Base-by-base conservation (phyloP, 2,113 vertebrate genomes). In the Cephalopholis sonnerati region DNA sequence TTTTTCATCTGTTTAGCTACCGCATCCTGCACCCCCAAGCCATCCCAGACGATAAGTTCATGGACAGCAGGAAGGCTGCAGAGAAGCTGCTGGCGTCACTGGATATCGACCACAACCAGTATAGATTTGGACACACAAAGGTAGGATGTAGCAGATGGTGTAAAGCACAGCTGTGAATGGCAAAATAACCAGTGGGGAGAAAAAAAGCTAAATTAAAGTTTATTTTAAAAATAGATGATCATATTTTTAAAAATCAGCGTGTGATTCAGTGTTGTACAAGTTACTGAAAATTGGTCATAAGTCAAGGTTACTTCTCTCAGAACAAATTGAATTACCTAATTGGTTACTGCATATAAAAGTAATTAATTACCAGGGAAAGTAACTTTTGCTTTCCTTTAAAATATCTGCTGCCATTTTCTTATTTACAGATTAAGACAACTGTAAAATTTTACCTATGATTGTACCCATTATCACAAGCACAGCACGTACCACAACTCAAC, bases 41-140 rank as follows among this genome's bases (percentile, higher is more conserved):
- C 74, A 97, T 99, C 89, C 98, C 98, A 1, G 97, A 99, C 0
- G 97, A 98, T 84, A 97, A 94, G 87, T 99, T 98, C 87, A 90
- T 99, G 92, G 97, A 99, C 89, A 97, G 98, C 93, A 97, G 96
- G 90, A 97, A 97, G 88, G 96, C 95, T 79, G 93, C 96, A 4
- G 97, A 97, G 91, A 96, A 96, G 86, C 91, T 97, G 59, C 89
- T 97, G 86, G 76, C 87, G 39, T 96, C 95, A 0, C 82, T 97
- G 74, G 96, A 96, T 55, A 93, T 97, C 0, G 95, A 97, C 85
- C 95, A 96, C 85, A 93, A 71, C 62, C 96, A 97, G 89, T 97
- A 97, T 76, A 95, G 90, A 90, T 97, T 97, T 82, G 96, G 97
- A 73, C 96, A 96, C 88, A 97, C 96, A 63, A 97, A 97, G 96